Percentiles rank a stretch among this genome's conserved stretches.
phyloP scores from a whole-genome alignment of 2,888 invertebrate species.

The Neoitamus cyanurus region DNA sequence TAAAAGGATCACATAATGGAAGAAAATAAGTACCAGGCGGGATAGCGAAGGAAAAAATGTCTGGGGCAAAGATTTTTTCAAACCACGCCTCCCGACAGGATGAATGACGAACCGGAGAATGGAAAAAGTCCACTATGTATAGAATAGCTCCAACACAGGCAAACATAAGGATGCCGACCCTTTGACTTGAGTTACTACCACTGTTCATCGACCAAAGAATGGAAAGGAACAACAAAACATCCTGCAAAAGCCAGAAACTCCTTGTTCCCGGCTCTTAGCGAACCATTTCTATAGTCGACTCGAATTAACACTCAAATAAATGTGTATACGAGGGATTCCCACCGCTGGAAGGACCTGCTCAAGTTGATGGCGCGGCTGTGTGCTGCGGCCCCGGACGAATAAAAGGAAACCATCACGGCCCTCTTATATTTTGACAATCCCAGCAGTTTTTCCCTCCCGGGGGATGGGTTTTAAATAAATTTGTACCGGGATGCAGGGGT shows the following conservation, averaged over 20 bases:
- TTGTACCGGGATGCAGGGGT: slow-evolving; percentile 26
- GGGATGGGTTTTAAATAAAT: slow-evolving; percentile 52
- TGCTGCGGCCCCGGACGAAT: slow-evolving; percentile 39
- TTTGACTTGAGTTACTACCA: slow-evolving; percentile 43
- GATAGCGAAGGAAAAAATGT: slow-evolving; percentile 31
- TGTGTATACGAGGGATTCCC: slow-evolving; percentile 27
- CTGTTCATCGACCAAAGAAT: slow-evolving; percentile 34
- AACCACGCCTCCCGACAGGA: slow-evolving; percentile 50
- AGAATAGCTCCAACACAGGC: not conserved
- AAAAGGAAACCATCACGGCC: slow-evolving; percentile 43
- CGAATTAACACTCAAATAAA: slow-evolving; percentile 52
- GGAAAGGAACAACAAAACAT: slow-evolving; percentile 39
- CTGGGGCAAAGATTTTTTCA: slow-evolving; percentile 45
- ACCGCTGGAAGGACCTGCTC: slow-evolving; percentile 18
- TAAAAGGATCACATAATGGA: slow-evolving; percentile 41
- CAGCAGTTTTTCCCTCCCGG: slow-evolving; percentile 17
- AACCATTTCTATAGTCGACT: slow-evolving; percentile 38
- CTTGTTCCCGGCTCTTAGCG: slow-evolving; percentile 24
- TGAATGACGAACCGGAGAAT: slow-evolving; percentile 50
- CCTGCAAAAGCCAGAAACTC: slow-evolving; percentile 40
- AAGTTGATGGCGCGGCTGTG: slow-evolving; percentile 36
- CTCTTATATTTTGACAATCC: slow-evolving; percentile 36
- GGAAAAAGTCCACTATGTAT: slow-evolving; percentile 43
- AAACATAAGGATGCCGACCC: slow-evolving; percentile 25
- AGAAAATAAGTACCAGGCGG: slow-evolving; percentile 8